Base-by-base conservation (phyloP, 2,888 invertebrate genomes). In the Synergus umbraculus region DNA sequence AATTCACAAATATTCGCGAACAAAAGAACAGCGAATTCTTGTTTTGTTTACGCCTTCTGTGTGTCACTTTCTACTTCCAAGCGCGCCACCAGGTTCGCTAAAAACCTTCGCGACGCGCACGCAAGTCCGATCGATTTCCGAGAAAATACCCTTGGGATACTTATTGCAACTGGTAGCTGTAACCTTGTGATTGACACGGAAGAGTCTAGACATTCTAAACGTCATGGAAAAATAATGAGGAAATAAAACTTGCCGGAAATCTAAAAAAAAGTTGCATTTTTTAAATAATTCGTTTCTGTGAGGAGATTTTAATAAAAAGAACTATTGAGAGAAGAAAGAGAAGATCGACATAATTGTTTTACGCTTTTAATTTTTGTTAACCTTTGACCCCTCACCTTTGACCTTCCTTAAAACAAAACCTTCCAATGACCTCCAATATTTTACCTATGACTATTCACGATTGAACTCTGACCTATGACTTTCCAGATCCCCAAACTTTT, bases 11-110 rank as follows among this genome's bases (percentile, higher is more conserved):
- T 18, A 22, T 22, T 22, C 10, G 1, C 22, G 3, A 60, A 60
- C 18, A 22, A 60, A 60, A 10, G n/a, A 8, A 60, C 4, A 8
- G 29, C 29, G 29, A 29, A 29, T n/a, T 43, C 43, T 67, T 67
- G 67, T 67, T 67, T 67, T 67, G 67, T 44, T 67, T 67, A 67
- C 44, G 67, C 22, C 18, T 44, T 44, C 5, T 67, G 22, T 44
- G 44, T 44, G 15, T n/a, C 67, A n/a, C 44, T 12, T 67, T 18
- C 13, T 18, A 22, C n/a, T 67, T 12, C 44, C 10, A 5, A 44
- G n/a, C 18, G 44, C 44, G 13, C 67, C 60, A 60, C 60, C 22
- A 60, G 60, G 22, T 18, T 60, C 49, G 60, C 22, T 60, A 22
- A 22, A 12, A 22, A 8, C 12, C 43, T 3, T 13, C n/a, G 18